These are phyloP conservation scores for Phoebastria nigripes DNA, from an alignment of 2,797 vertebrate genomes.

Conservation along the genomic window DNA sequence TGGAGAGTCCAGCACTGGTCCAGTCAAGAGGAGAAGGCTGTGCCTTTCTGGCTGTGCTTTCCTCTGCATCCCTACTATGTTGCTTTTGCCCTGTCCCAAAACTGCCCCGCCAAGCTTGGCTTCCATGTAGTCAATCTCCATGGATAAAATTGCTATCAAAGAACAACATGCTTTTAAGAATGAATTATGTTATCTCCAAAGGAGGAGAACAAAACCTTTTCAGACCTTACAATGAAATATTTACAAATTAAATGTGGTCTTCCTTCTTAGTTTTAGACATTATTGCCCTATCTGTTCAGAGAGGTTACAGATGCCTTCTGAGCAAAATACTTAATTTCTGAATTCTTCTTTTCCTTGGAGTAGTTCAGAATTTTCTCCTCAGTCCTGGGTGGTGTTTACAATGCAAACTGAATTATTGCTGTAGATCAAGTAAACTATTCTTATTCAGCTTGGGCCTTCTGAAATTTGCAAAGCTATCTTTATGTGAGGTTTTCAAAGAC, in stretches of 20 bases:
- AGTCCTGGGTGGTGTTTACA: background rate
- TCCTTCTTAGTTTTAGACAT: background rate
- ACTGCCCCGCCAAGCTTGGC: background rate
- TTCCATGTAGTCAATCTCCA: background rate
- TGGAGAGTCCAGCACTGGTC: background rate
- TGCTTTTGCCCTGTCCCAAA: background rate
- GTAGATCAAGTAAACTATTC: background rate
- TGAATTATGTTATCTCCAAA: background rate
- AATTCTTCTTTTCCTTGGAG: slow-evolving; percentile 47
- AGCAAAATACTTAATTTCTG: slow-evolving; percentile 55
- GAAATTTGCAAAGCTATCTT: background rate
- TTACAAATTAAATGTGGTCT: background rate
- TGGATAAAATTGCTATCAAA: background rate
- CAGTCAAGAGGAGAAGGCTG: background rate
- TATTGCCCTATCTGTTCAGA: background rate
- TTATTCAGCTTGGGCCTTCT: background rate
- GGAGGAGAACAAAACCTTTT: background rate
- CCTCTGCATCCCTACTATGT: background rate
- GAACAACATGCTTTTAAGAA: background rate
- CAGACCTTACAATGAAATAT: background rate
- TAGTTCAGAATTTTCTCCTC: slow-evolving; percentile 26
- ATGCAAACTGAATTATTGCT: background rate
- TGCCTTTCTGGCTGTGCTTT: background rate
- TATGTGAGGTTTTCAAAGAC: background rate
- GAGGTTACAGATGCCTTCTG: background rate